These are phyloP conservation scores for Paratrypauchen microcephalus DNA, from an alignment of 2,797 vertebrate genomes.

Conservation along the genomic window DNA sequence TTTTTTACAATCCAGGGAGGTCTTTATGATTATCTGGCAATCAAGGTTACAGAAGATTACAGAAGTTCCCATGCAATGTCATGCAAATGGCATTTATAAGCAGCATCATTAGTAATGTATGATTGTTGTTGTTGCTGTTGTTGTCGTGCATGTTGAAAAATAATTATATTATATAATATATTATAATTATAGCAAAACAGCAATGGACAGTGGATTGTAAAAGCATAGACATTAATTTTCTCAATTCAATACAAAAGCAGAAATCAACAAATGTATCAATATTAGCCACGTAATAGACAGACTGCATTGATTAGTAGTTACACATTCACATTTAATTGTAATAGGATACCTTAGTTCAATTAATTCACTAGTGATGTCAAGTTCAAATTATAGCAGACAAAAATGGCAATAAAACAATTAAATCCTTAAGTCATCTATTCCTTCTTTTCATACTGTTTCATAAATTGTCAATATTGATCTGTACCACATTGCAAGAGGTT, in stretches of 20 bases:
- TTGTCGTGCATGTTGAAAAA: background rate
- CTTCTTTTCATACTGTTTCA: background rate
- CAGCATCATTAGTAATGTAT: background rate
- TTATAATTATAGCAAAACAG: background rate
- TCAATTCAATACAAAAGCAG: background rate
- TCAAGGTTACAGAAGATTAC: conserved; percentile 1
- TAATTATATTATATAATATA: no score
- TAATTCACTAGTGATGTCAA: background rate
- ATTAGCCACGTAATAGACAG: background rate
- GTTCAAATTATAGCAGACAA: background rate
- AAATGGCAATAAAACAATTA: background rate
- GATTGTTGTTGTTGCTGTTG: no score
- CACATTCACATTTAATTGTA: background rate
- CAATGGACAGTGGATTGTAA: conserved; percentile 33
- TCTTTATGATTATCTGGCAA: conserved; percentile 9
- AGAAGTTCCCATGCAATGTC: background rate
- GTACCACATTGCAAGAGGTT: no score
- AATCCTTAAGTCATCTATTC: background rate
- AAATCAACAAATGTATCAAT: background rate
- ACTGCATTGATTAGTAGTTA: background rate
- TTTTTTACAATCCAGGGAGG: conserved; percentile 39
- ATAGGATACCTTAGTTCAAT: background rate
- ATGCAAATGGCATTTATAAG: conserved; percentile 19
- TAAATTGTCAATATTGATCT: conserved; percentile 1
- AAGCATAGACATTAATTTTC: background rate